A percentile compares a stretch with the other conserved stretches of the same genome.
These are phyloP conservation scores for Tychaedon coryphoeus DNA, from an alignment of 2,113 vertebrate species.

Conservation along the genomic window DNA sequence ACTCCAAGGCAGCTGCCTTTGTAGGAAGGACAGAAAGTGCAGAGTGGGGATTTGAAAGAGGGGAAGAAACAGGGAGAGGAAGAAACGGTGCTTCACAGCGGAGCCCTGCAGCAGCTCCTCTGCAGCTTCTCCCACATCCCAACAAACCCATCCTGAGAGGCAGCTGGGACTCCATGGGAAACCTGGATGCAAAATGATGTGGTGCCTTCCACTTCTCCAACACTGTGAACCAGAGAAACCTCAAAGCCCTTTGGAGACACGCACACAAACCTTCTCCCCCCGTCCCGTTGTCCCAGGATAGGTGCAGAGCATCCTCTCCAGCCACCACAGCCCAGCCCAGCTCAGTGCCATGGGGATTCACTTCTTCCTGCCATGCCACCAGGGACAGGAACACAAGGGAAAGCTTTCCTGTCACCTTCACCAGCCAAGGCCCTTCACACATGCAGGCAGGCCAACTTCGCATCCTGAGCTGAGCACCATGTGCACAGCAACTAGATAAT, in stretches of 20 bases:
- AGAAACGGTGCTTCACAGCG: background rate
- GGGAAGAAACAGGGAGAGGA: background rate
- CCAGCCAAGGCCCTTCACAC: background rate
- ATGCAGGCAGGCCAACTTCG: background rate
- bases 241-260: background rate
- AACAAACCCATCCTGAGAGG: background rate
- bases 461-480: background rate
- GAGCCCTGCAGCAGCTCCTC: background rate
- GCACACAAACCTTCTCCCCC: background rate
- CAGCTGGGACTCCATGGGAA: background rate
- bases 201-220: background rate
- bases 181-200: background rate
- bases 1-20: slow-evolving; percentile 54
- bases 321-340: rapidly evolving
- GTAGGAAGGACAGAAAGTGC: slow-evolving; percentile 2
- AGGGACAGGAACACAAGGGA: background rate
- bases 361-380: rapidly evolving
- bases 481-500: background rate
- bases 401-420: background rate
- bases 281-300: rapidly evolving
- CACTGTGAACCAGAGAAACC: background rate
- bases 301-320: background rate
- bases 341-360: rapidly evolving
- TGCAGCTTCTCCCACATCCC: background rate
- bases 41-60: background rate